A percentile compares a stretch with the other conserved stretches of the same genome.
These are phyloP conservation scores for Phymanthus crucifer DNA, from an alignment of 92 coral and sea anemone genomes.

Conservation along the genomic window DNA sequence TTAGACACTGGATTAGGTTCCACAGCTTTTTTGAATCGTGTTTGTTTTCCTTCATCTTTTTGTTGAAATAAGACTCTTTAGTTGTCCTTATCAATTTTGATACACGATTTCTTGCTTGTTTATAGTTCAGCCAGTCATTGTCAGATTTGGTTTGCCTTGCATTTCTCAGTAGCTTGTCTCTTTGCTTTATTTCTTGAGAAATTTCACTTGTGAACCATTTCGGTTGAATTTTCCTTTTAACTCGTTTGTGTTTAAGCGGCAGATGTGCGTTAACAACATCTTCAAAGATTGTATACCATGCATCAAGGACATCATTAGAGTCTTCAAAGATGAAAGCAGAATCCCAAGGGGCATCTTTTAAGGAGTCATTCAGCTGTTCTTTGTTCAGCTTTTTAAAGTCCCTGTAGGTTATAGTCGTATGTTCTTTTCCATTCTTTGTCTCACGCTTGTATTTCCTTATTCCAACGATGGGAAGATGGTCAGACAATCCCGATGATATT, in stretches of 20 bases:
- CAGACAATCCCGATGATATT: constrained; percentile 3
- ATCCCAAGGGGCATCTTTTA: background rate
- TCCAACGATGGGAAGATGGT: background rate
- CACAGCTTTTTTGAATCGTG: constrained; percentile 55
- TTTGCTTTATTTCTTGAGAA: constrained; percentile 17
- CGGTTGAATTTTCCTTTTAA: constrained; percentile 31
- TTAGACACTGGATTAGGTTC: constrained; percentile 13
- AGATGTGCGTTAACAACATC: constrained; percentile 41
- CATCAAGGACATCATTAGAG: constrained; percentile 37
- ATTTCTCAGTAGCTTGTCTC: constrained; percentile 36
- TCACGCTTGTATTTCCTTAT: background rate
- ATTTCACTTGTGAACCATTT: constrained; percentile 57
- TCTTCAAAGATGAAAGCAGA: constrained; percentile 13
- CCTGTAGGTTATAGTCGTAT: background rate
- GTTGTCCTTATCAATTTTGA: constrained; percentile 41
- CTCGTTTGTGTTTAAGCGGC: constrained; percentile 46
- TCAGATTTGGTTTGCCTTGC: constrained; percentile 29
- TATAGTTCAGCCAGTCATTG: constrained; percentile 37
- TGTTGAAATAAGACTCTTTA: constrained; percentile 42
- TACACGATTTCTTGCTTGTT: constrained; percentile 41
- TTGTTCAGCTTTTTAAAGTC: background rate
- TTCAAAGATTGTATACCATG: constrained; percentile 51
- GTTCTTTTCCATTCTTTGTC: background rate
- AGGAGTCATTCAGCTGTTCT: background rate
- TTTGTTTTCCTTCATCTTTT: constrained; percentile 24